phyloP scores from a whole-genome alignment of 2,797 vertebrate species.

The Sebastes nivosus region DNA sequence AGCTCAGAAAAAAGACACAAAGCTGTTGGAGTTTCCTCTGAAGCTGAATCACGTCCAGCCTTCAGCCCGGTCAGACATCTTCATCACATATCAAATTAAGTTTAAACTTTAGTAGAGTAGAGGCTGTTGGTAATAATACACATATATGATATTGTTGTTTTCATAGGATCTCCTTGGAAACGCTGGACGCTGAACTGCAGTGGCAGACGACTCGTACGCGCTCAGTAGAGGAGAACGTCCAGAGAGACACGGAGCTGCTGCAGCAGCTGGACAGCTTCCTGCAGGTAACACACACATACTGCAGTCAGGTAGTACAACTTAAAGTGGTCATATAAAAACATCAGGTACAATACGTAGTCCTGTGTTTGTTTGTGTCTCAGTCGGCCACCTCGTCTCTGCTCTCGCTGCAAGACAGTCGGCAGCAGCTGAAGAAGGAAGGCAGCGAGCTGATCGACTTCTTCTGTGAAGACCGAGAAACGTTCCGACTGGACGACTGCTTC shows the following conservation, averaged over 20 bases:
- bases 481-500: constrained; percentile 93
- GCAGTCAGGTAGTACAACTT: not conserved
- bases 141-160: not conserved
- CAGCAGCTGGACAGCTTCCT: constrained; percentile 89
- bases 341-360: no score
- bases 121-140: no score
- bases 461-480: constrained; percentile 92
- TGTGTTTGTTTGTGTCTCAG: constrained; percentile 11
- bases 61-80: constrained; percentile 84
- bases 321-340: not conserved
- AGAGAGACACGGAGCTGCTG: constrained; percentile 84
- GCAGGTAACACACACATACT: constrained; percentile 78
- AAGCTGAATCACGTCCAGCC: constrained; percentile 86
- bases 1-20: constrained; percentile 90
- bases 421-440: constrained; percentile 82
- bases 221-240: constrained; percentile 84
- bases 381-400: constrained; percentile 64
- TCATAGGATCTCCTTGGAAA: constrained; percentile 88
- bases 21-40: constrained; percentile 87
- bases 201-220: constrained; percentile 79
- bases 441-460: constrained; percentile 92
- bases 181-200: constrained; percentile 85
- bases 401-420: constrained; percentile 77
- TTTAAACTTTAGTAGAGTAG: no score
- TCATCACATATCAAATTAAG: not conserved